Evolutionary conservation across 2,888 invertebrate genomes (phyloP).

Genomic region (Synergus japonicus): DNA sequence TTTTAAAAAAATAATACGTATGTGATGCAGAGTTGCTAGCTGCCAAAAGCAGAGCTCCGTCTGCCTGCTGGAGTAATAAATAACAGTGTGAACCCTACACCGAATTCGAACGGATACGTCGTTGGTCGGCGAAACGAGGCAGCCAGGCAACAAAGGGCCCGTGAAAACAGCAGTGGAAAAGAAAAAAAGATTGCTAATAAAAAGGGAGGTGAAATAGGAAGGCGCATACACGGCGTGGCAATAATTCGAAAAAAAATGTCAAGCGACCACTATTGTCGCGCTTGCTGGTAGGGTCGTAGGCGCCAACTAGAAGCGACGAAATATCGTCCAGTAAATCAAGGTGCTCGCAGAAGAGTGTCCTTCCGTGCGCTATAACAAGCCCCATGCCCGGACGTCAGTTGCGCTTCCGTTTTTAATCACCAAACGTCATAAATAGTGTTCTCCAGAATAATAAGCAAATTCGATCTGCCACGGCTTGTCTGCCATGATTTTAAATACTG

Average conservation of each 20-base stretch:
- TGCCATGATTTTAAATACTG: neutral
- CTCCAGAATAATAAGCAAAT: slow-evolving; percentile 49
- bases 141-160: slow-evolving; percentile 65
- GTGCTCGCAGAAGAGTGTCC: slow-evolving; percentile 64
- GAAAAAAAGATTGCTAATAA: slow-evolving; percentile 59
- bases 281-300: slow-evolving; percentile 65
- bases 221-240: slow-evolving; percentile 65
- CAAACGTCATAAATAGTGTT: slow-evolving; percentile 57
- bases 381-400: slow-evolving; percentile 64
- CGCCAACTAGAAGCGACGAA: slow-evolving; percentile 71
- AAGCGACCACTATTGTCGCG: slow-evolving; percentile 75
- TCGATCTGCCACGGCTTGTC: slow-evolving; percentile 40
- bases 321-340: slow-evolving; percentile 75
- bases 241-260: slow-evolving; percentile 76
- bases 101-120: slow-evolving; percentile 63
- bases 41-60: neutral
- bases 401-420: slow-evolving; percentile 72
- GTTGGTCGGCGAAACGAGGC: slow-evolving; percentile 53
- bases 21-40: neutral
- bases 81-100: slow-evolving; percentile 46
- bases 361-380: slow-evolving; percentile 57
- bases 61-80: neutral
- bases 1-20: neutral
- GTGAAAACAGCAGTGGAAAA: slow-evolving; percentile 58
- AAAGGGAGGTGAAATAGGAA: slow-evolving; percentile 65